These are phyloP conservation scores for Scyliorhinus canicula DNA, from an alignment of 2,797 vertebrate species.

Conservation along the genomic window DNA sequence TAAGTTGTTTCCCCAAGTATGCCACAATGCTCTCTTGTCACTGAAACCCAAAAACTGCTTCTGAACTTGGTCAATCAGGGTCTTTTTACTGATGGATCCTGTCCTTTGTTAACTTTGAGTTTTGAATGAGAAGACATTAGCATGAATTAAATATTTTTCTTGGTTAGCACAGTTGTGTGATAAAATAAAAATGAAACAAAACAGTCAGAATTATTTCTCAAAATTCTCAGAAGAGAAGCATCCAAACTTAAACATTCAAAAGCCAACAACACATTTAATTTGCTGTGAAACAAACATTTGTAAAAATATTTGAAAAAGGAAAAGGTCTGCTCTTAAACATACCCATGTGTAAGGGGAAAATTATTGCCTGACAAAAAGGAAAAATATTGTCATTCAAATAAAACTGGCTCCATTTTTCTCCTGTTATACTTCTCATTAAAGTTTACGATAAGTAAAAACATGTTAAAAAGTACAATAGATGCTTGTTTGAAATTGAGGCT, in stretches of 20 bases:
- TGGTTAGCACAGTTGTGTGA: not conserved
- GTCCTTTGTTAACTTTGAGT: not conserved
- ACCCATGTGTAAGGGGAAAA: constrained; percentile 58
- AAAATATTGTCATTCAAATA: constrained; percentile 74
- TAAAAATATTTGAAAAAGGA: constrained; percentile 64
- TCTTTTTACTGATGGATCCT: not conserved
- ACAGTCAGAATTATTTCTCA: not conserved
- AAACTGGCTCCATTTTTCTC: constrained; percentile 55
- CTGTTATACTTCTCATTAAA: constrained; percentile 68
- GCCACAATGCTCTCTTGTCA: not conserved
- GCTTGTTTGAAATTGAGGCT: constrained; percentile 67
- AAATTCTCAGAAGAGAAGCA: not conserved
- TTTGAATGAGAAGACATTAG: not conserved
- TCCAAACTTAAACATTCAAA: not conserved
- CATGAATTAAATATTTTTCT: not conserved
- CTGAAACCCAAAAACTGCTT: not conserved
- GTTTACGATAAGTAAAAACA: constrained; percentile 61
- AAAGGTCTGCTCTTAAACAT: constrained; percentile 60
- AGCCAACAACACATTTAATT: not conserved
- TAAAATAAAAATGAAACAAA: not conserved
- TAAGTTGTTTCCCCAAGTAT: too few species aligned
- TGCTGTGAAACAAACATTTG: constrained; percentile 46
- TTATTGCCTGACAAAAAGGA: constrained; percentile 65
- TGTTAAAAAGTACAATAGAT: constrained; percentile 58
- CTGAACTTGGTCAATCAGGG: too few species aligned